Evolutionary conservation across 2,888 invertebrate species (phyloP).

Genomic region (Timema cristinae): DNA sequence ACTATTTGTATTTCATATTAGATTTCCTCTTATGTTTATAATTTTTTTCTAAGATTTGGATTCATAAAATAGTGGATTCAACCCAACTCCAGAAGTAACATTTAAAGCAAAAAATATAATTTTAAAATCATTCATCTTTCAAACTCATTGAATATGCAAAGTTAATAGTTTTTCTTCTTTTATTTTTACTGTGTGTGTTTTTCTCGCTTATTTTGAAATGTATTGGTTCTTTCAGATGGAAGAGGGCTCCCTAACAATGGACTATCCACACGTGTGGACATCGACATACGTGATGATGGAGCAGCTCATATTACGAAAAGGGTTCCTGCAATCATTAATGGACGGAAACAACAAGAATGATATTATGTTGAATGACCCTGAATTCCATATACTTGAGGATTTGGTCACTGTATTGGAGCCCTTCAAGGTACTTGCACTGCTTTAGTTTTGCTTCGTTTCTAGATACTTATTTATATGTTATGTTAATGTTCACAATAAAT

Average conservation of each 20-base stretch:
- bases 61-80: too few relatives aligned
- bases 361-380: constrained; percentile 41
- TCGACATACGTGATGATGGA: constrained; percentile 49
- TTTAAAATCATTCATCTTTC: too few relatives aligned
- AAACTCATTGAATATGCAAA: too few relatives aligned
- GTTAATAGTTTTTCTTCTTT: too few relatives aligned
- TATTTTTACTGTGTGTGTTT: background rate
- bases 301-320: constrained; percentile 42
- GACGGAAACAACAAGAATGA: constrained; percentile 43
- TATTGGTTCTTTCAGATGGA: constrained; percentile 25
- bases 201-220: background rate
- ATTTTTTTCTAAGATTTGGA: too few relatives aligned
- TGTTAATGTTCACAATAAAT: too few relatives aligned
- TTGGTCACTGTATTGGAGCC: constrained; percentile 47
- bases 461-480: background rate
- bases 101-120: too few relatives aligned
- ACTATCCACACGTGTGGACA: constrained; percentile 46
- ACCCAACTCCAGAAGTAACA: too few relatives aligned
- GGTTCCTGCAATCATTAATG: constrained; percentile 41
- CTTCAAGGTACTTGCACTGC: constrained; percentile 44
- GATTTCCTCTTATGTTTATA: too few relatives aligned
- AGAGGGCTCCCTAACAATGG: constrained; percentile 35
- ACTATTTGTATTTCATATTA: too few relatives aligned
- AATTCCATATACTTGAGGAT: constrained; percentile 47
- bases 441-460: background rate